phyloP scores from a whole-genome alignment of 2,888 invertebrate species.

The Ophion slaviceki region DNA sequence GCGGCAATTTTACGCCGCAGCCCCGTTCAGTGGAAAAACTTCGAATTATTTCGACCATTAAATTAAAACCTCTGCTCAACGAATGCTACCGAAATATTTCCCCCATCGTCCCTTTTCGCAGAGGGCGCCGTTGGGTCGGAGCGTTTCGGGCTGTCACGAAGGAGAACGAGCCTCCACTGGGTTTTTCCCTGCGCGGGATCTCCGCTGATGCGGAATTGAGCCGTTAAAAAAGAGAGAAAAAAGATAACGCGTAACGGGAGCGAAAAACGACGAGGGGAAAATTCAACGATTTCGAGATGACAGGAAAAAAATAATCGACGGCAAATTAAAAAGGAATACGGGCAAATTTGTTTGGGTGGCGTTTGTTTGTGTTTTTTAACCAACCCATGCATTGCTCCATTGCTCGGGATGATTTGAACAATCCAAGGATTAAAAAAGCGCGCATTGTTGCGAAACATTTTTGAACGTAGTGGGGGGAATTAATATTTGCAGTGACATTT shows the following conservation, averaged over 20 bases:
- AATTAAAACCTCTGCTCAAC: conserved; percentile 54
- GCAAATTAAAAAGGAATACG: conserved; percentile 5
- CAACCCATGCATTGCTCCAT: no score
- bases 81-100: conserved; percentile 39
- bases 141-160: conserved; percentile 16
- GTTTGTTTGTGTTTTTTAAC: no score
- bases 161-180: neutral
- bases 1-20: no score
- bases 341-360: neutral
- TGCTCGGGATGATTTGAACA: no score
- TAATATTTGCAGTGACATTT: no score
- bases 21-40: conserved; percentile 13
- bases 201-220: conserved; percentile 32
- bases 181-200: neutral
- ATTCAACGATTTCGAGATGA: conserved; percentile 7
- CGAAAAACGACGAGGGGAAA: neutral
- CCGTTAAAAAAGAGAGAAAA: conserved; percentile 27
- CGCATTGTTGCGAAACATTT: no score
- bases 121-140: conserved; percentile 13
- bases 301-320: neutral
- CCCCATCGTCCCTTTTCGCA: conserved; percentile 18
- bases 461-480: no score
- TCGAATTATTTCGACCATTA: conserved; percentile 54
- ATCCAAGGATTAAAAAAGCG: no score
- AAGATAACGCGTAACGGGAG: conserved; percentile 1